Percentiles rank a stretch among this genome's conserved stretches.
phyloP scores from a whole-genome alignment of 2,113 vertebrate genomes.

The Oxyura jamaicensis region DNA sequence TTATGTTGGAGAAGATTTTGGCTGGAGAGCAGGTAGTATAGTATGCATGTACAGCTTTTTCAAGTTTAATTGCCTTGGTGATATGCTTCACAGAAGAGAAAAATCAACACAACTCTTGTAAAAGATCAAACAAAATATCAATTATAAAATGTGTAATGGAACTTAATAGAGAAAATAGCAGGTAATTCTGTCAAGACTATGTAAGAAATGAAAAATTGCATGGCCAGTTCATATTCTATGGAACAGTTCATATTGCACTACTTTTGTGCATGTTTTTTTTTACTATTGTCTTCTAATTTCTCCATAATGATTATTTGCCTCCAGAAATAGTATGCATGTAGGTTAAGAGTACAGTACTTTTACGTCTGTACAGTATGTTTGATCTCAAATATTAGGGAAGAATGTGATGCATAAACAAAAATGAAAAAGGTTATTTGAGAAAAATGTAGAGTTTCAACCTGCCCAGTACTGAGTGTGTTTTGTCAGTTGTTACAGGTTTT shows the following conservation, averaged over 20 bases:
- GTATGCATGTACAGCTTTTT: constrained; percentile 14
- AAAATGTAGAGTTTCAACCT: neutral
- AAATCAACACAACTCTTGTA: neutral
- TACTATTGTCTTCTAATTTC: neutral
- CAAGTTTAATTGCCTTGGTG: constrained; percentile 40
- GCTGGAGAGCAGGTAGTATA: neutral
- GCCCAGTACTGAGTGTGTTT: neutral
- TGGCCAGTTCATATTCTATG: neutral
- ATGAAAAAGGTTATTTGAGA: neutral
- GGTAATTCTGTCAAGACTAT: constrained; percentile 23
- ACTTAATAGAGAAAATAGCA: neutral
- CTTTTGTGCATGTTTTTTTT: neutral
- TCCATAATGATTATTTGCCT: neutral
- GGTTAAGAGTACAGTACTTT: neutral
- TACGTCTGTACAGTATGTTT: neutral
- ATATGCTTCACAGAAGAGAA: constrained; percentile 50
- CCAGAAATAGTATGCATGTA: neutral
- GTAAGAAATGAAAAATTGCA: neutral
- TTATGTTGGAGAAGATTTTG: constrained; percentile 1
- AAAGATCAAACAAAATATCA: constrained; percentile 48
- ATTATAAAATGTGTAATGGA: neutral
- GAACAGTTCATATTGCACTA: neutral
- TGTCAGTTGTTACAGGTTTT: rapidly evolving
- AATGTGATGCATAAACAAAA: neutral
- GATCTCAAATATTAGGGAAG: neutral